Evolutionary conservation across 2,888 invertebrate genomes (phyloP), one percentile per base, ranked within the genome.

Genomic region (Thymelicus acteon): DNA sequence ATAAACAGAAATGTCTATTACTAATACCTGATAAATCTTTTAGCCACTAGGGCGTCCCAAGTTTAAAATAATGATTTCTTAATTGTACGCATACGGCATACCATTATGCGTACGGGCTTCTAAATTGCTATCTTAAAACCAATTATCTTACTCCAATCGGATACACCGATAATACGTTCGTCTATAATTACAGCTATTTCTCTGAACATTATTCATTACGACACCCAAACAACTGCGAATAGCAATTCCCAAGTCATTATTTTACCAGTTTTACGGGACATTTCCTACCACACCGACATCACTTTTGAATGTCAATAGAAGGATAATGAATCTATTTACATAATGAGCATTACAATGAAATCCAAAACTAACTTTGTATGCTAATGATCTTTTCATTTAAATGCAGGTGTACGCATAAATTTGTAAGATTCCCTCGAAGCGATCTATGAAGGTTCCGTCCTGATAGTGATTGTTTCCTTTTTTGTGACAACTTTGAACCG

Each of bases 281-380:
- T 83, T 86, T 90, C 87, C 87, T 83, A 84, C 79, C 81, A 71
- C 75, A 73, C 68, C 49, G 73, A 77, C 73, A 75, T 78, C 74
- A 76, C 76, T 82, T 85, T 78, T 75, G 76, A 82, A 71, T 82
- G 75, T 80, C 79, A 80, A 84, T 85, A 80, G 75, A 85, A 89
- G 91, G 90, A 90, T 89, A 88, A 86, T 66, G 90, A 87, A 87
- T 87, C 74, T 8, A 87, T 92, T 90, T 83, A 85, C 88, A 92
- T 92, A 84, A 89, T 89, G 88, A 87, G 85, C 84, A 85, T 85
- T 80, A 80, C 81, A 89, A 86, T 79, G 75, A 78, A 82, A 83
- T 83, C 81, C 78, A 81, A 86, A 88, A 80, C 73, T 76, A 81
- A 89, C 91, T 91, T 92, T 92, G 92, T 92, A 91, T 92, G 92